These are phyloP conservation scores for Drosophila mercatorum DNA, from an alignment of 2,888 invertebrate species.

Conservation along the genomic window DNA sequence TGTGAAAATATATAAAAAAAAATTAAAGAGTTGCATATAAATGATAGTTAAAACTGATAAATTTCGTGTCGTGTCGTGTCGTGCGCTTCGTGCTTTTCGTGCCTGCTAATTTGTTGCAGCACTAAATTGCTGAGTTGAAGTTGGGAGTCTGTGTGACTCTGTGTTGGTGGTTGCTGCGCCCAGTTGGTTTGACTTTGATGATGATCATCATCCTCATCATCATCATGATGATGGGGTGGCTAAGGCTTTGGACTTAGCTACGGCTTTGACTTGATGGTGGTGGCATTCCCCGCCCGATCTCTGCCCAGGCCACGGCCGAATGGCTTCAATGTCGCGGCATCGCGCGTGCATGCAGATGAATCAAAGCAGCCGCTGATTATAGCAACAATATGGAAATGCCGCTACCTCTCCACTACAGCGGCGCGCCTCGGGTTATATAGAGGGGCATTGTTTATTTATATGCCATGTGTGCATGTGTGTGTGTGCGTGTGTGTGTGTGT, in stretches of 20 bases:
- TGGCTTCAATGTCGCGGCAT: conserved; percentile 38
- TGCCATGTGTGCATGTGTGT: conserved; percentile 48
- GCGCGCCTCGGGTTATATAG: conserved; percentile 55
- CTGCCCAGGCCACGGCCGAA: background rate
- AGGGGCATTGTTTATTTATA: conserved; percentile 76
- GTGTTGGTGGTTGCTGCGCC: conserved; percentile 45
- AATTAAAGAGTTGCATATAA: background rate
- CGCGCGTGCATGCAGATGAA: conserved; percentile 73
- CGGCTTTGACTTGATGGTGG: conserved; percentile 23
- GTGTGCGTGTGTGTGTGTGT: background rate
- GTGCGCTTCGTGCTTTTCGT: conserved; percentile 32
- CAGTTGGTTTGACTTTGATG: conserved; percentile 57
- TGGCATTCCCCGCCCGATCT: conserved; percentile 15
- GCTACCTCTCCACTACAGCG: conserved; percentile 33
- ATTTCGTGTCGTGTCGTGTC: conserved; percentile 1
- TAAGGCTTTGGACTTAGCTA: conserved; percentile 48
- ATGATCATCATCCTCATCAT: conserved; percentile 21
- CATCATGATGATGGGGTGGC: conserved; percentile 24
- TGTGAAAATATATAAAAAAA: background rate
- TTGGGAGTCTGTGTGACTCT: conserved; percentile 58
- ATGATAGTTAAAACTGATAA: too few species aligned
- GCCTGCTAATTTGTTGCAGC: conserved; percentile 11
- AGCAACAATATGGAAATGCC: conserved; percentile 78
- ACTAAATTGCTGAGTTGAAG: conserved; percentile 43
- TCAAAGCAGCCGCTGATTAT: conserved; percentile 77